Conservation (phyloP, 2,797 vertebrate species). For the Cheirogaleus major region DNA sequence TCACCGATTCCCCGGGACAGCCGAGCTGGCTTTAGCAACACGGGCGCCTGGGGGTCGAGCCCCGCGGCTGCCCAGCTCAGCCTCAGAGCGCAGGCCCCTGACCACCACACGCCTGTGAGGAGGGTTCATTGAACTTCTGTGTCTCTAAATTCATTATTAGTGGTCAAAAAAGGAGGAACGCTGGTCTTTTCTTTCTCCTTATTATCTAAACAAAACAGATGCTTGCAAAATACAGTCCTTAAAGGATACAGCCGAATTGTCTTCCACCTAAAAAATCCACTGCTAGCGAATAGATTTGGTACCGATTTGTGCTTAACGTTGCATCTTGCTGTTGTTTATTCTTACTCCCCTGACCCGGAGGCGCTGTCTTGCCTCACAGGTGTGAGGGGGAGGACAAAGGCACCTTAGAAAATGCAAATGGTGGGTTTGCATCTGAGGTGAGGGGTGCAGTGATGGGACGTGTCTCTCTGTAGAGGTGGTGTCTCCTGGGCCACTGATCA, state of each 20-base stretch:
- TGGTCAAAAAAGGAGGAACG: neutral
- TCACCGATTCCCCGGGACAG: neutral
- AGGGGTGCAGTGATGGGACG: neutral
- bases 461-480: too few species aligned
- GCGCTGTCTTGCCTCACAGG: neutral
- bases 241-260: neutral
- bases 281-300: neutral
- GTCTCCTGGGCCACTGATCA: rapidly evolving
- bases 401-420: neutral
- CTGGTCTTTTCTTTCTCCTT: neutral
- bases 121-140: conserved; percentile 14
- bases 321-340: neutral
- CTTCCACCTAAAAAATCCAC: neutral
- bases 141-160: conserved; percentile 35
- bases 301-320: neutral
- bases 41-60: neutral
- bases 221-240: neutral
- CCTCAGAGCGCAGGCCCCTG: neutral
- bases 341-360: neutral
- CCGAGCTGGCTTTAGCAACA: neutral
- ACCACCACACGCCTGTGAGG: neutral
- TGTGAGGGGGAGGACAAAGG: neutral
- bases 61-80: neutral
- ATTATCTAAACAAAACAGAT: conserved; percentile 56
- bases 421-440: neutral